Evolutionary conservation across 2,888 invertebrate genomes (phyloP), one percentile per base, ranked within the genome.

Genomic region (Caenorhabditis wallacei): DNA sequence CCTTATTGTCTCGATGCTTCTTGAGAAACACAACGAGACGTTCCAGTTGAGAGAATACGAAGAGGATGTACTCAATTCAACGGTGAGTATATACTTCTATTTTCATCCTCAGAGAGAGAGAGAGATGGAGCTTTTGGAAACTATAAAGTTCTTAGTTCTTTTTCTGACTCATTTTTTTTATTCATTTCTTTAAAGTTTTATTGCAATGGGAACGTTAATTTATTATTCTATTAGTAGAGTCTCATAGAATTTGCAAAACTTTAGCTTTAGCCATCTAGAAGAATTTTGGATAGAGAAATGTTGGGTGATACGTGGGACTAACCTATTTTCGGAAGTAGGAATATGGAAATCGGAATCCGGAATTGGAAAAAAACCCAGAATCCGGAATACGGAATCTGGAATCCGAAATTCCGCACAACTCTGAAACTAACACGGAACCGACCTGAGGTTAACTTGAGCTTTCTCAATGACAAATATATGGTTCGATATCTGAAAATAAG

Each of bases 1-100:
- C 18, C 78, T 69, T 48, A 69, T 78, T 40, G 63, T 69, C 69
- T 53, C 69, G 18, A 78, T 78, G 78, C 78, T 78, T 46, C 78
- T 5, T 8, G 30, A 78, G 37, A 69, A 78, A 69, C 54, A 43
- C 46, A 48, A 48, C 22, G 56, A 69, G 57, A 53, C 74, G 40
- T 54, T 35, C 46, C 64, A 53, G 57, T 53, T 61, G 53, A 51
- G 16, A 26, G 61, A 40, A 20, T 30, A 46, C 66, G 35, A n/a
- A 35, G 57, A 61, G 30, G 61, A 76, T 59, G 37, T 53, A 30
- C 54, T 69, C 63, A 78, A 78, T 43, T 69, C 61, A 1, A 78
- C 78, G 16, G 66, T 68, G 53, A 69, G 76, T 37, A 18, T 48
- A 5, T 13, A 24, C 16, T 11, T 40, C 20, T 20, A 43, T 46